A percentile compares a stretch with the other conserved stretches of the same genome.
These are phyloP conservation scores for Nyleta sp. DNA, from an alignment of 2,888 invertebrate genomes.

Conservation along the genomic window DNA sequence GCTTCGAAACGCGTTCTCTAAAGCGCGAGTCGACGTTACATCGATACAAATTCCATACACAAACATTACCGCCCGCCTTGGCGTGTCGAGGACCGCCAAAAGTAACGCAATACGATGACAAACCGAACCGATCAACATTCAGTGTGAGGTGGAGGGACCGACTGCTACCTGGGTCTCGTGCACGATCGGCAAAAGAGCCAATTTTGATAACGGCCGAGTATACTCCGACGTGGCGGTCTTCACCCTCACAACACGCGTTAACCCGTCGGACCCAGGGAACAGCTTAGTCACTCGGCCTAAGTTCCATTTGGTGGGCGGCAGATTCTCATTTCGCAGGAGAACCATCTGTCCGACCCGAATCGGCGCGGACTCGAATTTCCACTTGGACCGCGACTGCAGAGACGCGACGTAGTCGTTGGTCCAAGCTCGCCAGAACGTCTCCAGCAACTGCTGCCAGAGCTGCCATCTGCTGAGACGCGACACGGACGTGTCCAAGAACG, in stretches of 20 bases:
- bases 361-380: background rate
- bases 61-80: no score
- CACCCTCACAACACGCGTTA: background rate
- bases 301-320: conserved; percentile 10
- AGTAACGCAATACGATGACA: no score
- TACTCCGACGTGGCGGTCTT: background rate
- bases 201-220: background rate
- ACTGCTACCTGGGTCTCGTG: background rate
- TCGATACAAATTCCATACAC: no score
- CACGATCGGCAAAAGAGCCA: background rate
- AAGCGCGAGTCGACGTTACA: no score
- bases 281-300: background rate
- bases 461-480: background rate
- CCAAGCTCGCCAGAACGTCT: background rate
- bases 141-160: no score
- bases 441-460: background rate
- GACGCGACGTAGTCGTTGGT: background rate
- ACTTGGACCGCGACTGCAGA: background rate
- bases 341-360: background rate
- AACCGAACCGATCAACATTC: no score
- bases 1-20: no score
- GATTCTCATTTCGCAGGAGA: background rate
- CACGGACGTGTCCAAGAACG: background rate
- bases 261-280: background rate
- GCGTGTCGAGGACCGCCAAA: no score